Base-by-base conservation (phyloP, 92 coral and sea anemone species). In the Epizoanthus scotinus region DNA sequence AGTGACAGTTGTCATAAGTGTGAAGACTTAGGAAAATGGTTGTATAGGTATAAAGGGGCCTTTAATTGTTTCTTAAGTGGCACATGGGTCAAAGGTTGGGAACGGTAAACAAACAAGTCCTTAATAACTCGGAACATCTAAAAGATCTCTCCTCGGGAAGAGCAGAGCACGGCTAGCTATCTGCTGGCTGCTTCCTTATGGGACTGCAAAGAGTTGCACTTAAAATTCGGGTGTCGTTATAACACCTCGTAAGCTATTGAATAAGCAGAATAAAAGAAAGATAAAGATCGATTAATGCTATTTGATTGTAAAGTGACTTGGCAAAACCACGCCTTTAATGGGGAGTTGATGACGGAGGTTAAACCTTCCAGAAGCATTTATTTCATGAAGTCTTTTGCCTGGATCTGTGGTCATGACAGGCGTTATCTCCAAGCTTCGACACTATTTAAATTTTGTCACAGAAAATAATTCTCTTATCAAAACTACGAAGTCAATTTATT, bases 241-340 rank as follows among this genome's bases (percentile, higher is more conserved):
- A 36, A 59, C 18, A n/a, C 22, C 57, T 15, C 24, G 6, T 36
- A 59, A 40, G 40, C 81, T 40, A 54, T 75, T 58, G 57, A 14
- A 55, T 75, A 75, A 36, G 58, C 63, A 58, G 56, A 58, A 75
- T 53, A n/a, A 36, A 20, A 75, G 81, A 65, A 47, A 47, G 52
- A 47, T 47, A 47, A 10, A 47, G 52, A 47, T 47, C 12, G 38
- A 58, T 75, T 75, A 59, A 75, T 12, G 81, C 8, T 40, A 56
- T 75, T 75, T 75, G 57, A 75, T 59, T 75, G 81, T 52, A 75
- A 17, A 21, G 56, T 75, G 81, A 36, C 81, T 59, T 75, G 81
- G 34, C 81, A 75, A 14, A 34, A 40, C 81, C 81, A 75, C 81
- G 81, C 81, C 81, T 60, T 75, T 75, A 20, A 75, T 75, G 44